Evolutionary conservation across 2,113 vertebrate genomes (phyloP).

Genomic region (Phainopepla nitens): DNA sequence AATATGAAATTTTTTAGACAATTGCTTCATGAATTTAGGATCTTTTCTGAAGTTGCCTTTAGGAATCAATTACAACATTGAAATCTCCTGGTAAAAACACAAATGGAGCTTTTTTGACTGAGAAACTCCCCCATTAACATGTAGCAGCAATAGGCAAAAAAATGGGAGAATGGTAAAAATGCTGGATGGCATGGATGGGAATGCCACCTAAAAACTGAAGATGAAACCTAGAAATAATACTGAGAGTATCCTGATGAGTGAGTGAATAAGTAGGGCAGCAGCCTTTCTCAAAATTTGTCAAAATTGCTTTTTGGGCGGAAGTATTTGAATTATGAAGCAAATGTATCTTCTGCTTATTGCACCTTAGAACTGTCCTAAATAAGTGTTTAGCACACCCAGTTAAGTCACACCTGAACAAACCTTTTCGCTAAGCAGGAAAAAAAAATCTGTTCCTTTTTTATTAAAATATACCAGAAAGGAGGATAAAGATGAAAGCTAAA

Average conservation of each 20-base stretch:
- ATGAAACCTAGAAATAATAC: neutral
- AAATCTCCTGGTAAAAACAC: neutral
- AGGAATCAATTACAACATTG: neutral
- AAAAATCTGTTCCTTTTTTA: neutral
- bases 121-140: neutral
- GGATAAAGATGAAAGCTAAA: neutral
- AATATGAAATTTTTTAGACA: neutral
- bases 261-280: neutral
- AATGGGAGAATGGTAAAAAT: neutral
- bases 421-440: neutral
- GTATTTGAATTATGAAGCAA: neutral
- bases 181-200: neutral
- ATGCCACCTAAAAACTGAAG: neutral
- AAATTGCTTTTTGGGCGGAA: neutral
- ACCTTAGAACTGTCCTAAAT: neutral
- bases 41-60: neutral
- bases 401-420: neutral
- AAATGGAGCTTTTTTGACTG: neutral
- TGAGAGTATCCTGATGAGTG: neutral
- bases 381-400: neutral
- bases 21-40: neutral
- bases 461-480: neutral
- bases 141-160: neutral
- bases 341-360: neutral
- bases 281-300: neutral